phyloP scores from a whole-genome alignment of 2,797 vertebrate species.

The Cryptoblepharus egeriae region DNA sequence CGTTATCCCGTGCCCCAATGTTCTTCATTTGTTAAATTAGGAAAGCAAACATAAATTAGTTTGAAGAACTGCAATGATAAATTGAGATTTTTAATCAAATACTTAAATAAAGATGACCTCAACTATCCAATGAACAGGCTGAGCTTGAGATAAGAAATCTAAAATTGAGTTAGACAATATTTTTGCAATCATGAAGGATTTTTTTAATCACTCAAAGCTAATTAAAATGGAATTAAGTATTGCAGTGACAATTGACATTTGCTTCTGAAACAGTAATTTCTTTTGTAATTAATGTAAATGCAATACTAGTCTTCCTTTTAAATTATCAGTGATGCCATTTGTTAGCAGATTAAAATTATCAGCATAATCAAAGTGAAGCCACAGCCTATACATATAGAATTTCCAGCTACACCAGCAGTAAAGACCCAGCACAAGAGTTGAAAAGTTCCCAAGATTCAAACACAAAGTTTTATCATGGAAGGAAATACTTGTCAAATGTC shows the following conservation, averaged over 20 bases:
- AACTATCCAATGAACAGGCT: conserved; percentile 12
- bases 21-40: conserved; percentile 15
- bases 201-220: conserved; percentile 23
- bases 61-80: neutral
- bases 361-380: conserved; percentile 16
- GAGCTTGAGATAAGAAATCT: conserved; percentile 21
- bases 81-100: conserved; percentile 20
- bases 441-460: neutral
- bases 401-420: neutral
- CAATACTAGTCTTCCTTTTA: conserved; percentile 29
- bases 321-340: conserved; percentile 17
- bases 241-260: conserved; percentile 12
- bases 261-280: conserved; percentile 21
- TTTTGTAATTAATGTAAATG: conserved; percentile 35
- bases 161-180: neutral
- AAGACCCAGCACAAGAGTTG: neutral
- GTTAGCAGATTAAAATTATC: conserved; percentile 36
- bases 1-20: neutral
- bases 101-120: no score
- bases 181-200: conserved; percentile 25
- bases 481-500: neutral
- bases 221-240: conserved; percentile 25
- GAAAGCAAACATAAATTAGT: conserved; percentile 25
- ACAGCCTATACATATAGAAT: conserved; percentile 11
- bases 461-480: neutral